phyloP scores from a whole-genome alignment of 2,797 vertebrate genomes.

The Lacerta agilis region DNA sequence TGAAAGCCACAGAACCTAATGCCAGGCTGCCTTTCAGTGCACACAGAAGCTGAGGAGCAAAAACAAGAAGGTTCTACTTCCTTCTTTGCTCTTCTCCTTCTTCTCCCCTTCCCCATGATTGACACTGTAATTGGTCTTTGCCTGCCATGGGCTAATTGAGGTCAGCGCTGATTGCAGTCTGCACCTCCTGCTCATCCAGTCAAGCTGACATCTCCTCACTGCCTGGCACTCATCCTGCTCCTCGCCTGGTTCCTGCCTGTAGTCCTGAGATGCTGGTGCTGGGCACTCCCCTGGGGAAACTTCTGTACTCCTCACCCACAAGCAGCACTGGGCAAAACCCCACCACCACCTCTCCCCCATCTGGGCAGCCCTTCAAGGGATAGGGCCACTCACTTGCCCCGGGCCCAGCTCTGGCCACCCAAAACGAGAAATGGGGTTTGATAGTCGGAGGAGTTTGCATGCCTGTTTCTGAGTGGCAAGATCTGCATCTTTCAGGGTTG shows the following conservation, averaged over 20 bases:
- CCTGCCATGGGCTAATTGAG: constrained; percentile 15
- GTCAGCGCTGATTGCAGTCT: constrained; percentile 16
- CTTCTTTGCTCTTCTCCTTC: not conserved
- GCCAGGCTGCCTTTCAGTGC: no score
- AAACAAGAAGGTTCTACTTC: not conserved
- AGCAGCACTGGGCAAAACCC: no score
- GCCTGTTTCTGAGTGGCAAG: no score
- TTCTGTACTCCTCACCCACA: no score
- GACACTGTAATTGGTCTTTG: not conserved
- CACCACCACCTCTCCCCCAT: not conserved
- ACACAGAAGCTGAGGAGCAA: no score
- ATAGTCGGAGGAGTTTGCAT: no score
- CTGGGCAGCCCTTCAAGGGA: not conserved
- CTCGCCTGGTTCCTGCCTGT: no score
- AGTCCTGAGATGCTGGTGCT: no score
- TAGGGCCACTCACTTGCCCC: not conserved
- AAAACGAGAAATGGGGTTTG: no score
- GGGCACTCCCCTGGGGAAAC: no score
- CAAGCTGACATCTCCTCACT: not conserved
- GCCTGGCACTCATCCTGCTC: not conserved
- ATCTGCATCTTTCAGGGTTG: no score
- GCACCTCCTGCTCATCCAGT: not conserved
- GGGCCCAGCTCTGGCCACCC: not conserved
- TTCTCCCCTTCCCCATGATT: not conserved
- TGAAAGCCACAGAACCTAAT: no score